These are phyloP conservation scores for Zaprionus bogoriensis DNA, from an alignment of 2,888 invertebrate genomes.

Conservation along the genomic window DNA sequence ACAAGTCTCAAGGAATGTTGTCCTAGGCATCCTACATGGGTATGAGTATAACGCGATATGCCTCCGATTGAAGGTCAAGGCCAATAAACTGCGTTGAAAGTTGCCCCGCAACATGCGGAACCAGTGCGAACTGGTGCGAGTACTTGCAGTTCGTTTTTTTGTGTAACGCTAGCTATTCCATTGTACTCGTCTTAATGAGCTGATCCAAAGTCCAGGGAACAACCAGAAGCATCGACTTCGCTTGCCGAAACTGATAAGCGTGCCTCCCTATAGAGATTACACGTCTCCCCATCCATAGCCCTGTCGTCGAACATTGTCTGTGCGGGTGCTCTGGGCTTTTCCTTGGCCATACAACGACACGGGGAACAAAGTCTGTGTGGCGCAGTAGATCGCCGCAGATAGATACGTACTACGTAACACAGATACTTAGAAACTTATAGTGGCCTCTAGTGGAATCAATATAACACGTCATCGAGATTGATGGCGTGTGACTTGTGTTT, in stretches of 20 bases:
- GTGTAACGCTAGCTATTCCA: slow-evolving; percentile 14
- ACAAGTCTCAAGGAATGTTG: slow-evolving; percentile 5
- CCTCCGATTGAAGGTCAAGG: slow-evolving; percentile 34
- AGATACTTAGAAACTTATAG: neutral
- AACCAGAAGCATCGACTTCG: slow-evolving; percentile 4
- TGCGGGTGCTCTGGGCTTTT: slow-evolving; percentile 28
- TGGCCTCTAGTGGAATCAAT: neutral
- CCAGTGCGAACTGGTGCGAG: slow-evolving; percentile 36
- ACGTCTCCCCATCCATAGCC: slow-evolving; percentile 1
- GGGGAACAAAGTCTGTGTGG: slow-evolving; percentile 6
- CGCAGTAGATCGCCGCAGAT: slow-evolving; percentile 10
- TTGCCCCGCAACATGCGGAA: slow-evolving; percentile 2
- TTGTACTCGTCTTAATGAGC: slow-evolving; percentile 26
- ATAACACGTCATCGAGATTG: slow-evolving; percentile 32
- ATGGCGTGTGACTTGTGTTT: slow-evolving; percentile 26
- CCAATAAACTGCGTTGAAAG: slow-evolving; percentile 22
- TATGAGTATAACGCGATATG: slow-evolving; percentile 1
- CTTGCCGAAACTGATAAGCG: slow-evolving; percentile 59
- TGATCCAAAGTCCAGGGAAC: slow-evolving; percentile 58
- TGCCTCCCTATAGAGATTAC: neutral
- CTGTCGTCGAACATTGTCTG: slow-evolving; percentile 24
- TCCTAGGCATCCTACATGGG: slow-evolving; percentile 11
- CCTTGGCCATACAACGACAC: slow-evolving; percentile 6
- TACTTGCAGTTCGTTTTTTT: slow-evolving; percentile 21
- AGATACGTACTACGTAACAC: neutral